Base-by-base conservation (phyloP, 1,140 invertebrate genomes). In the Solen grandis region DNA sequence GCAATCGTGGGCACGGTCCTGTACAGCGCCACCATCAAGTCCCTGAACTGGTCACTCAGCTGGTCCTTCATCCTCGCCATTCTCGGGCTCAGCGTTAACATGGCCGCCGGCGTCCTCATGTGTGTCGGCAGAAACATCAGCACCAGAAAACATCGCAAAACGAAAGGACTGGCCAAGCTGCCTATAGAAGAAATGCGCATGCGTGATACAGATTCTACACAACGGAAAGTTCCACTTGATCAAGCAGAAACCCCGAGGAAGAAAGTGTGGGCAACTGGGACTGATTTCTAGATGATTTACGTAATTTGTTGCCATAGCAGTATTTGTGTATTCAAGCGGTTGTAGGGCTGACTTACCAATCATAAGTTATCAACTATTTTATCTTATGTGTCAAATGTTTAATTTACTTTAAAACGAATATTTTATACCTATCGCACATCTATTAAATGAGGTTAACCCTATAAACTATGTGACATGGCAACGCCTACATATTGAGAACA, bases 111-210 rank as follows among this genome's bases (percentile, higher is more conserved):
- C 13, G 63, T 76, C 13, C 62, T 76, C 0, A 76, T 76, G 74
- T 76, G 74, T 52, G 74, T 76, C 60, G 74, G 74, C 10, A 52
- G 74, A 54, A 76, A 76, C 41, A 66, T 76, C 59, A 76, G 74
- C 46, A n/a, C 55, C 1, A 54, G 35, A n/a, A 52, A 54, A 19
- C 41, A 31, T 2, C n/a, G n/a, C 5, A 25, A 50, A 41, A 66
- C 65, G 36, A 66, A 76, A 14, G 0, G 5, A 36, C n/a, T 27
- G 5, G 35, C 19, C 29, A 29, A n/a, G 29, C 36, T 35, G 38
- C 72, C 60, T 0, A 50, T 65, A 13, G 74, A 76, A 57, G 74
- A 65, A 38, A 66, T 57, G n/a, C 41, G 50, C 36, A 66, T 66
- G 60, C 38, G 55, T 27, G 70, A 60, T 10, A 72, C 69, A 27